phyloP scores from a whole-genome alignment of 2,888 invertebrate species.

The Scaptomyza parva region DNA sequence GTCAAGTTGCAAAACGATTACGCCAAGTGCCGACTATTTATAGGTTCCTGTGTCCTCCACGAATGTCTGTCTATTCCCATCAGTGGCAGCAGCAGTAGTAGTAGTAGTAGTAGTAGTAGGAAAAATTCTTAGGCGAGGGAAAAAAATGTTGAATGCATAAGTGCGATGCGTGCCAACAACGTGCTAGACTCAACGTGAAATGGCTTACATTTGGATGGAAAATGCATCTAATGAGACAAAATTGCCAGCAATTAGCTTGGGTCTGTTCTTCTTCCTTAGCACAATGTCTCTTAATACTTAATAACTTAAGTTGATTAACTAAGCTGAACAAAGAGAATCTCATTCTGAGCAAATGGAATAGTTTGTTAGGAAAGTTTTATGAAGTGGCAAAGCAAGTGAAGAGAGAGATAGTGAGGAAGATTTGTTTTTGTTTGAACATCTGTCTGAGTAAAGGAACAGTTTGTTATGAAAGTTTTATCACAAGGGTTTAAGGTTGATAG shows the following conservation, averaged over 20 bases:
- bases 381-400: too few species aligned
- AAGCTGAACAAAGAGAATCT: neutral
- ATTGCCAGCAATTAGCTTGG: conserved; percentile 3
- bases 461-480: too few species aligned
- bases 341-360: too few species aligned
- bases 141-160: conserved; percentile 20
- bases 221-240: conserved; percentile 11
- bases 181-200: conserved; percentile 26
- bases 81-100: conserved; percentile 7
- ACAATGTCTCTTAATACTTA: neutral
- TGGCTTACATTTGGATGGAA: conserved; percentile 4
- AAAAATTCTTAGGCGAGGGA: too few species aligned
- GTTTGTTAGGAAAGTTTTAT: neutral
- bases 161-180: conserved; percentile 33
- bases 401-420: too few species aligned
- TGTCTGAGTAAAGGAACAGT: too few species aligned
- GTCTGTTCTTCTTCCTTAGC: neutral
- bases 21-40: conserved; percentile 22
- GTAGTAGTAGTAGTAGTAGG: neutral
- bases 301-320: neutral
- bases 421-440: too few species aligned
- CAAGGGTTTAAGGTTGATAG: too few species aligned
- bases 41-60: conserved; percentile 12
- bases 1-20: conserved; percentile 31
- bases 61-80: conserved; percentile 18